These are phyloP conservation scores for Epirrhoe tristata DNA, from an alignment of 2,888 invertebrate species.

Conservation along the genomic window DNA sequence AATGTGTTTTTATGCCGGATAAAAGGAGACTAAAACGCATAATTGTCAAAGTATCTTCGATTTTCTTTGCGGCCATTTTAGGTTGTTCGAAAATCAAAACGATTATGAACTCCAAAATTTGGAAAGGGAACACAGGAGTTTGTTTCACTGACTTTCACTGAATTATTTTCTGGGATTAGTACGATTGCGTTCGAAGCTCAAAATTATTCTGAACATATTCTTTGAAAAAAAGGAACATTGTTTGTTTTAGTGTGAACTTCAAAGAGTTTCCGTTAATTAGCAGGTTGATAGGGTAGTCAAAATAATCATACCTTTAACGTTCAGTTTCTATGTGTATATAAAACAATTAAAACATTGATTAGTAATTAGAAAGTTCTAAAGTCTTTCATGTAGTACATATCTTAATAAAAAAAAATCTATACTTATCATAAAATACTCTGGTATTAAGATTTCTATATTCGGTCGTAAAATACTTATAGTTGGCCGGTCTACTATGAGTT, in stretches of 20 bases:
- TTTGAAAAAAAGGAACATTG: not conserved
- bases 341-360: too few relatives aligned
- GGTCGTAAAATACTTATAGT: too few relatives aligned
- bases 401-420: not conserved
- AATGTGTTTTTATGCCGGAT: conserved; percentile 58
- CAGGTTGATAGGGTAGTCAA: not conserved
- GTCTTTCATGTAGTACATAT: not conserved
- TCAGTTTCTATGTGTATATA: too few relatives aligned
- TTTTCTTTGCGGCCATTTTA: conserved; percentile 41
- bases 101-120: conserved; percentile 9
- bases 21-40: conserved; percentile 54
- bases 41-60: conserved; percentile 53
- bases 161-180: too few relatives aligned
- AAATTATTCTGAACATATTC: not conserved
- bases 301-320: too few relatives aligned
- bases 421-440: not conserved
- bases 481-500: too few relatives aligned
- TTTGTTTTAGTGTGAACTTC: conserved; percentile 15
- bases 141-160: too few relatives aligned
- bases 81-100: conserved; percentile 17
- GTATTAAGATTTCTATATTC: too few relatives aligned
- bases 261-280: conserved; percentile 18
- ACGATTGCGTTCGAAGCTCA: too few relatives aligned
- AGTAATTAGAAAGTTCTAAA: not conserved
- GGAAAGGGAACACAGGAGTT: not conserved